These are phyloP conservation scores for Forbesichthys agassizii DNA, from an alignment of 2,113 vertebrate genomes.

Conservation along the genomic window DNA sequence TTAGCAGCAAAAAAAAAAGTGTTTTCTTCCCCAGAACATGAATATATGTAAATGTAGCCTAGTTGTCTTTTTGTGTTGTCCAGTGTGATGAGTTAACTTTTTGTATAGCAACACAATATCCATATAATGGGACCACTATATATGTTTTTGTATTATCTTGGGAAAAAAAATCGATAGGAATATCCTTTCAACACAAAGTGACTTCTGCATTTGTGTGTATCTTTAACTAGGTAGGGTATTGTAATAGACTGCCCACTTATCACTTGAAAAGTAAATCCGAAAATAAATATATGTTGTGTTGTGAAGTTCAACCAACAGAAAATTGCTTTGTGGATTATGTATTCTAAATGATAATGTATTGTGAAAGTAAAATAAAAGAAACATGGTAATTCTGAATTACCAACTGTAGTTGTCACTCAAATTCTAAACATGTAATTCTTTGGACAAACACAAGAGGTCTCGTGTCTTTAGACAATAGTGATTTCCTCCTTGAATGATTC, in stretches of 20 bases:
- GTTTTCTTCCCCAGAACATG: slow-evolving; percentile 20
- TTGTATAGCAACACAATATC: slow-evolving; percentile 43
- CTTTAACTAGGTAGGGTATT: slow-evolving; percentile 40
- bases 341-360: slow-evolving; percentile 38
- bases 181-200: slow-evolving; percentile 32
- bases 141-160: slow-evolving; percentile 26
- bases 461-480: slow-evolving; percentile 25
- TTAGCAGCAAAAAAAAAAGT: not conserved
- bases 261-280: slow-evolving; percentile 40
- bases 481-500: slow-evolving; percentile 28
- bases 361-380: slow-evolving; percentile 59
- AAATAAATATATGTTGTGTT: slow-evolving; percentile 45
- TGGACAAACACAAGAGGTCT: slow-evolving; percentile 46
- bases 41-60: slow-evolving; percentile 51
- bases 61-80: slow-evolving; percentile 52
- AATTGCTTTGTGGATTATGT: slow-evolving; percentile 42
- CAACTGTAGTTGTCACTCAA: too few species aligned
- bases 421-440: slow-evolving; percentile 28
- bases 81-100: slow-evolving; percentile 40
- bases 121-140: slow-evolving; percentile 32
- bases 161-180: slow-evolving; percentile 14
- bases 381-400: not conserved
- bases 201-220: slow-evolving; percentile 47
- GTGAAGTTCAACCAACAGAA: slow-evolving; percentile 9
- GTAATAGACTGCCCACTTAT: slow-evolving; percentile 21